Evolutionary conservation across 2,888 invertebrate genomes (phyloP), one percentile per base, ranked within the genome.

Genomic region (Cecidostiba fungosa): DNA sequence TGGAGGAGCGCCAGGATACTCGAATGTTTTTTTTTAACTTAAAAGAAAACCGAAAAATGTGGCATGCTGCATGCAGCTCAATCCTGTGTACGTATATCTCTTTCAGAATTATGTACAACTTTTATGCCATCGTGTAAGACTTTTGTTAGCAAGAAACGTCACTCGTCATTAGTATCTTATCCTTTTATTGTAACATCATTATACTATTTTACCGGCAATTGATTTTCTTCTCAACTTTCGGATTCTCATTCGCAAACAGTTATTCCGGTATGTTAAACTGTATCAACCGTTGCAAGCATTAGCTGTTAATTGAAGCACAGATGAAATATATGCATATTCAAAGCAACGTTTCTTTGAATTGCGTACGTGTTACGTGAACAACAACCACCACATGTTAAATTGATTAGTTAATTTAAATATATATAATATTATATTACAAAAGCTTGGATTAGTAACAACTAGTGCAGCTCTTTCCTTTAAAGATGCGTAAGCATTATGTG

Each of bases 1-100:
- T 92, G 94, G 94, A 94, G 93, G 93, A 94, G 93, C 91, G 89
- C 91, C 92, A 91, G 91, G 91, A 90, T 80, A 29, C 66, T 77
- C 86, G 19, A 59, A 54, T 19, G 36, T 79, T 81, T 83, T 72
- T 69, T 47, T 32, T 78, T 82, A 16, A 82, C 16, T 47, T 29
- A 82, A 82, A 76, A 50, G 47, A 77, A 84, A 81, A 32, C 29
- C 70, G 50, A 77, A 87, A 47, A 86, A 85, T 59, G 81, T 85
- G 85, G 50, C 90, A 91, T 92, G 92, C 92, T 90, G 82, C 54
- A 50, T 91, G 91, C 91, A 90, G 91, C 91, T 92, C 92, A 93
- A 92, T 88, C 92, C 92, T 92, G 92, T 88, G 81, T 89, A 32
- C 78, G 19, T 32, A 14, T 14, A 16, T 26, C 5, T 72, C 43